Evolutionary conservation across 2,888 invertebrate genomes (phyloP), one percentile per base, ranked within the genome.

Genomic region (Mesoligia furuncula): DNA sequence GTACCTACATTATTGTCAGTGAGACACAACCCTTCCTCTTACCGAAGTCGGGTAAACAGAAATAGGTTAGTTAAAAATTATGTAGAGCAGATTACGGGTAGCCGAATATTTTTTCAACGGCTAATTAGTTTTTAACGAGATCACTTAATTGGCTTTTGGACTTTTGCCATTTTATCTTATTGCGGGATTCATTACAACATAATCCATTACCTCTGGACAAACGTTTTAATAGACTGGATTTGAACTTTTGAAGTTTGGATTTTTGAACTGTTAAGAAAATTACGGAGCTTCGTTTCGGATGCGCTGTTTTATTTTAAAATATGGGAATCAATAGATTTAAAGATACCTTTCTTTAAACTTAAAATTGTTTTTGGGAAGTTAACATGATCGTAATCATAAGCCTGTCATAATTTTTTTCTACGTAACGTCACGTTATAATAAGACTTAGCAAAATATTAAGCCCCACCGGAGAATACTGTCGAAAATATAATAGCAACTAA

Each of bases 41-140:
- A 5, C 24, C 15, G 17, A 1, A 51, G 57, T 31, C 11, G 2
- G 51, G 7, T 31, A 36, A 31, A 79, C 86, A 61, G 1, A 70
- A 66, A 70, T n/a, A 5, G 20, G 15, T 27, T n/a, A 42, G 15
- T 42, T 36, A 24, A 13, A 54, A 9, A 54, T 36, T 36, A 24
- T 36, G 13, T 81, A 36, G n/a, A 54, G 31, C 27, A 69, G 73
- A 61, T 48, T 65, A 51, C 3, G 20, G 15, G 20, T 31, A 67
- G 65, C 31, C 54, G 65, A 45, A 65, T 77, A 17, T 27, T 45
- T 54, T 54, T 57, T 48, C 24, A 39, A 13, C 24, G 1, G 6
- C 5, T 79, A 54, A 71, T 84, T 71, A 17, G 62, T 62, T 84
- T 79, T 79, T 61, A 79, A 79, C 45, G 54, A 79, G 65, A 79